Percentiles rank a stretch among this genome's conserved stretches.
Evolutionary conservation across 2,888 invertebrate species (phyloP).

Genomic region (Cataglyphis cursor): DNA sequence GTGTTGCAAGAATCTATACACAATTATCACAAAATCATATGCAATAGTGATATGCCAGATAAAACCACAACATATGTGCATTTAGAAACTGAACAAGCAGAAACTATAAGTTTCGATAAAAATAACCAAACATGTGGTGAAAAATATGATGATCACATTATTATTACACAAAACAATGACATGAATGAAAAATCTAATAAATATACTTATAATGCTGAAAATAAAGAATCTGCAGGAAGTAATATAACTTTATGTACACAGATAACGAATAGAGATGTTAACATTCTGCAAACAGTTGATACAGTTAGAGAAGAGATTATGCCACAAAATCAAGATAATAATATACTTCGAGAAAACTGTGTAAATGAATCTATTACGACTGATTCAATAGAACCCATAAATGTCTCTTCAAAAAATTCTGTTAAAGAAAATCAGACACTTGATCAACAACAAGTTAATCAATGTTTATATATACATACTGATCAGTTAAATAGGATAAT

Average conservation of each 20-base stretch:
- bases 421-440: constrained; percentile 25
- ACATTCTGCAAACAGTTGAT: constrained; percentile 48
- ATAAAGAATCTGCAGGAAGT: constrained; percentile 30
- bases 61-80: background rate
- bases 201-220: constrained; percentile 28
- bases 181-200: constrained; percentile 21
- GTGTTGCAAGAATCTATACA: constrained; percentile 15
- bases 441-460: constrained; percentile 52
- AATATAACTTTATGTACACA: constrained; percentile 32
- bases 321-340: constrained; percentile 37
- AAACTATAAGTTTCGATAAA: constrained; percentile 29
- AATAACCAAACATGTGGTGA: constrained; percentile 28
- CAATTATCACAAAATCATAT: constrained; percentile 51
- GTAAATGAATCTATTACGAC: constrained; percentile 46
- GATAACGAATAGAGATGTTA: constrained; percentile 42
- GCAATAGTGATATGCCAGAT: constrained; percentile 20
- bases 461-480: constrained; percentile 60
- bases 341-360: constrained; percentile 25
- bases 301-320: constrained; percentile 34
- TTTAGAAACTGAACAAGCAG: constrained; percentile 16
- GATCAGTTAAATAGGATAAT: constrained; percentile 66
- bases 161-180: constrained; percentile 37
- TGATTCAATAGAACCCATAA: constrained; percentile 43
- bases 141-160: constrained; percentile 42
- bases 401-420: constrained; percentile 36